Base-by-base conservation (phyloP, 2,113 vertebrate genomes). In the Osmerus mordax region DNA sequence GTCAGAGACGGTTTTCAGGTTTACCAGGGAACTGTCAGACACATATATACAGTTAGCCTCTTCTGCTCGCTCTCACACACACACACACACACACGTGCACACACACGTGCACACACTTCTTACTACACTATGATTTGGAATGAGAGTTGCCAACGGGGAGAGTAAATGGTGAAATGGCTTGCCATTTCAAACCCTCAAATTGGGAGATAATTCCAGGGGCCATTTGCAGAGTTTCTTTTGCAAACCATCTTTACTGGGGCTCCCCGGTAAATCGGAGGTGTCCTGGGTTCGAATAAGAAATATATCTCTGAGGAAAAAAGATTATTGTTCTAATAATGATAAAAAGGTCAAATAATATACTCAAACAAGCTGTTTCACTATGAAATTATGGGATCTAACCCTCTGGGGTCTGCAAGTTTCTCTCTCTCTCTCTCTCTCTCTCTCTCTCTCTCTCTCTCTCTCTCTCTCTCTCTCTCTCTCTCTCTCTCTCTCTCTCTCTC, bases 181-280 rank as follows among this genome's bases (percentile, higher is more conserved):
- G 75, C 77, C 80, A 78, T 82, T 83, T 86, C 83, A 84, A 84
- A 78, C 71, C 75, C 64, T 81, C 86, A 81, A 84, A 82, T 77
- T 75, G 74, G 73, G 67, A 81, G 74, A 84, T 83, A 67, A 85
- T 84, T 85, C 65, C 71, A 66, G 66, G 65, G 74, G 70, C 69
- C 77, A 71, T 84, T 83, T 82, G 60, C 8, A 9, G 29, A 9
- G 29, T 32, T 32, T 32, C 29, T 32, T 32, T n/a, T n/a, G n/a
- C 0, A 32, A 32, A 32, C 5, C 29, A 32, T 32, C 29, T 32
- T 32, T 32, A 32, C 29, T 32, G 5, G 29, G 29, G 29, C 29
- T 32, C 29, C 29, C 29, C 3, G 29, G 29, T 32, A 32, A 32
- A 3, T 1, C 29, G 1, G 29, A 32, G 29, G 29, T 32, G 29